phyloP scores from a whole-genome alignment of 2,113 vertebrate species.

The Laticauda laticaudata region DNA sequence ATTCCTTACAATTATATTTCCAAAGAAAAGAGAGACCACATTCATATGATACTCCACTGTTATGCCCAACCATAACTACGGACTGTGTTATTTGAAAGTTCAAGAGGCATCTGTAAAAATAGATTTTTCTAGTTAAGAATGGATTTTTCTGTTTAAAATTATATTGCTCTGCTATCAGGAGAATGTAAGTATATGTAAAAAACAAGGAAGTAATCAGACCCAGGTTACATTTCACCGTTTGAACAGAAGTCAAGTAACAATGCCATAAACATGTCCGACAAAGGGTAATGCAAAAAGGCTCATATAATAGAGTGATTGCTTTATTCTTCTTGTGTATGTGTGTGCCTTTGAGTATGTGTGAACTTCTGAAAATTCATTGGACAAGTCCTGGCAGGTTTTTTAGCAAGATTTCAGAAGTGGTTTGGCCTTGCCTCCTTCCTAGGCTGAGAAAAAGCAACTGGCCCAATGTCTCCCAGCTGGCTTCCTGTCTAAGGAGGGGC shows the following conservation, averaged over 20 bases:
- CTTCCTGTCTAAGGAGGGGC: not conserved
- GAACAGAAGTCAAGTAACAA: not conserved
- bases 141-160: not conserved
- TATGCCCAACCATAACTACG: not conserved
- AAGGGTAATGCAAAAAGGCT: not conserved
- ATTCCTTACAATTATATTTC: not conserved
- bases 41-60: not conserved
- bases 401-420: not conserved
- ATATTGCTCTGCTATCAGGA: not conserved
- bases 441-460: not conserved
- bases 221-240: not conserved
- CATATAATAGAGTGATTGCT: not conserved
- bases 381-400: not conserved
- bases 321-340: not conserved
- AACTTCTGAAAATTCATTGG: not conserved
- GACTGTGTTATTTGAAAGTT: not conserved
- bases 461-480: not conserved
- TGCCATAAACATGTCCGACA: not conserved
- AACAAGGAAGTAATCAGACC: not conserved
- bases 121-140: not conserved
- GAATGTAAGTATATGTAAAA: not conserved
- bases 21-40: not conserved
- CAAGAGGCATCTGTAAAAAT: not conserved
- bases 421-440: not conserved
- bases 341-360: not conserved